Percentiles rank a stretch among this genome's conserved stretches.
Evolutionary conservation across 2,797 vertebrate species (phyloP).

Genomic region (Spea hammondii): DNA sequence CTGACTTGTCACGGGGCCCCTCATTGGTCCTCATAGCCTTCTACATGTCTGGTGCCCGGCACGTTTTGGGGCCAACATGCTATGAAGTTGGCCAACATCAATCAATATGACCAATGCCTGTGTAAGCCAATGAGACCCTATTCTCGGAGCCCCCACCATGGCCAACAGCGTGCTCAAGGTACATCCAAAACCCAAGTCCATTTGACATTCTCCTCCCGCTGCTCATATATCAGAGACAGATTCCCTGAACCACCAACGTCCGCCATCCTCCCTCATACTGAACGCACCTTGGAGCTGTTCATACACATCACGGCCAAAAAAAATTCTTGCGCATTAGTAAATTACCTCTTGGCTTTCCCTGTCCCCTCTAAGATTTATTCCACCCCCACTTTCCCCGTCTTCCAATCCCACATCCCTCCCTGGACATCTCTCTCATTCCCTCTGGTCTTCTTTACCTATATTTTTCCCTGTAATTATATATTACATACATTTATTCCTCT

Average conservation of each 20-base stretch:
- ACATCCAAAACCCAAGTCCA: background rate
- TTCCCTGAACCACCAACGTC: conserved; percentile 12
- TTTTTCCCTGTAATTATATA: background rate
- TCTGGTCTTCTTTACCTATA: background rate
- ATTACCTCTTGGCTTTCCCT: conserved; percentile 18
- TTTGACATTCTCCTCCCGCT: background rate
- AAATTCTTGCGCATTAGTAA: conserved; percentile 23
- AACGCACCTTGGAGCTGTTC: conserved; percentile 13
- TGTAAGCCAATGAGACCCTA: background rate
- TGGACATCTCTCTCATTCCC: background rate
- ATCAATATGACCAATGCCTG: no score
- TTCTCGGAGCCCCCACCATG: background rate
- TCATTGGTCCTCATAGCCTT: no score
- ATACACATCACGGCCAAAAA: conserved; percentile 7
- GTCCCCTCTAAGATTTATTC: background rate
- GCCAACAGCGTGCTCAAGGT: background rate
- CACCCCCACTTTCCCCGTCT: background rate
- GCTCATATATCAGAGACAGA: background rate
- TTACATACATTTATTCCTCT: background rate
- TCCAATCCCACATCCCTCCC: background rate
- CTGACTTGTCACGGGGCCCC: no score
- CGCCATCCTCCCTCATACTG: conserved; percentile 17
- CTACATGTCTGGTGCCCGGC: no score
- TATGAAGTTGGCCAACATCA: no score
- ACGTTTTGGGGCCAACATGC: no score